A percentile compares a stretch with the other conserved stretches of the same genome.
These are phyloP conservation scores for Danio tinwini DNA, from an alignment of 2,797 vertebrate genomes.

Conservation along the genomic window DNA sequence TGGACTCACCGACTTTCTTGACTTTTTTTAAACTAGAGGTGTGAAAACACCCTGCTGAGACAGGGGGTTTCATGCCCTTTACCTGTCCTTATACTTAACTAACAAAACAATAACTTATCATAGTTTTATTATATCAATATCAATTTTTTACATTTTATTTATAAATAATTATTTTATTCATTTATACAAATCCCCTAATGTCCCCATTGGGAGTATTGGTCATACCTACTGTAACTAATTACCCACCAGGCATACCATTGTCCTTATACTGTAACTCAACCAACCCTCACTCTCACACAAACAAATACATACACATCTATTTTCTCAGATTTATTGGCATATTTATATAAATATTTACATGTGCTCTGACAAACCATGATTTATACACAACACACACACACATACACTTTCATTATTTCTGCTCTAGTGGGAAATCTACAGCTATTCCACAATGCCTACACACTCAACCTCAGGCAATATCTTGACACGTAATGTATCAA, in stretches of 20 bases:
- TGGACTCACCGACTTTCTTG: no score
- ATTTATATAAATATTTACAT: slow-evolving; percentile 37
- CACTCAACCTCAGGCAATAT: slow-evolving; percentile 25
- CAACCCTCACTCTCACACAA: background rate
- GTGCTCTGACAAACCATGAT: slow-evolving; percentile 30
- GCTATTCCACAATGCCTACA: slow-evolving; percentile 28
- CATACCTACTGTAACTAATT: background rate
- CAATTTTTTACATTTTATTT: background rate
- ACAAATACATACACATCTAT: slow-evolving; percentile 22
- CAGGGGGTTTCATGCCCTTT: no score
- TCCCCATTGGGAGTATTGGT: background rate
- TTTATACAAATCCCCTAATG: background rate
- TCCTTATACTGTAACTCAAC: background rate
- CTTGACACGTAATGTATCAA: slow-evolving; percentile 25
- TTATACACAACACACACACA: slow-evolving; percentile 14
- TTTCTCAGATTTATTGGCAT: slow-evolving; percentile 10
- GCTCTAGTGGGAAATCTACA: slow-evolving; percentile 34
- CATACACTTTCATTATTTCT: slow-evolving; percentile 29
- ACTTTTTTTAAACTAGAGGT: no score
- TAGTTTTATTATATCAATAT: background rate
- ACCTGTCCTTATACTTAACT: no score
- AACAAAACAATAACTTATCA: background rate
- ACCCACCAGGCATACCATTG: background rate
- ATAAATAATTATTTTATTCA: background rate
- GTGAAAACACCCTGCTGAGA: no score